phyloP scores from a whole-genome alignment of 2,113 vertebrate genomes.

The Zeus faber region DNA sequence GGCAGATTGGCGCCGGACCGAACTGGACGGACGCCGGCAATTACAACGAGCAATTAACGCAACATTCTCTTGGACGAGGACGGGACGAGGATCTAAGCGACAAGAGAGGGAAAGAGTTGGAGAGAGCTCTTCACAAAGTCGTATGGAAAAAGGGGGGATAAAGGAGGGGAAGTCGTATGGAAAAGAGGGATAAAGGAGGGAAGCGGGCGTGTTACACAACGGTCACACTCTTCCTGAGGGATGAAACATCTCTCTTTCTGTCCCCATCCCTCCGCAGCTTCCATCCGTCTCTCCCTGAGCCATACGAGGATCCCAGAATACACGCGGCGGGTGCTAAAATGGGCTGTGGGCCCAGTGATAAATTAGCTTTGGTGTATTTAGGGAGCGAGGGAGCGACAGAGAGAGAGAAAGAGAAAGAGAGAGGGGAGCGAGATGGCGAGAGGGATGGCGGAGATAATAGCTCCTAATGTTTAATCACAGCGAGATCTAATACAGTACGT shows the following conservation, averaged over 20 bases:
- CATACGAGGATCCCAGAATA: conserved; percentile 51
- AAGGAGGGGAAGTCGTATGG: conserved; percentile 5
- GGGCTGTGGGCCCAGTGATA: conserved; percentile 46
- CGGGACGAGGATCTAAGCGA: too few species aligned
- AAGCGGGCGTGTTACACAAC: conserved; percentile 3
- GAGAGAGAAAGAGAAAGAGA: conserved; percentile 6
- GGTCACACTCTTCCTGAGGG: conserved; percentile 24
- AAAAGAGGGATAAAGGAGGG: conserved; percentile 3
- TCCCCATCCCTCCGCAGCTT: conserved; percentile 15
- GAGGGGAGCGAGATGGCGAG: not conserved
- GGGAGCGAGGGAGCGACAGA: conserved; percentile 18
- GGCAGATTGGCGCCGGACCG: too few species aligned
- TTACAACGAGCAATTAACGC: too few species aligned
- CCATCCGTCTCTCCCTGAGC: conserved; percentile 42
- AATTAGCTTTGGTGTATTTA: conserved; percentile 48
- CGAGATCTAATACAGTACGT: conserved; percentile 31
- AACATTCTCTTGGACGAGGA: too few species aligned
- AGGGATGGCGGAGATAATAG: conserved; percentile 21
- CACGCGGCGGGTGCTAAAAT: conserved; percentile 48
- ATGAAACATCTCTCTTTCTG: conserved; percentile 17
- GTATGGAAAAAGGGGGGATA: not conserved
- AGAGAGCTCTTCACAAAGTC: too few species aligned
- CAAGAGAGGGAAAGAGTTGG: too few species aligned
- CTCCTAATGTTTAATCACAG: conserved; percentile 55
- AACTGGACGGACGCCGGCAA: too few species aligned